Conservation (phyloP, 1,140 invertebrate genomes). For the Stratiolaelaps scimitus region DNA sequence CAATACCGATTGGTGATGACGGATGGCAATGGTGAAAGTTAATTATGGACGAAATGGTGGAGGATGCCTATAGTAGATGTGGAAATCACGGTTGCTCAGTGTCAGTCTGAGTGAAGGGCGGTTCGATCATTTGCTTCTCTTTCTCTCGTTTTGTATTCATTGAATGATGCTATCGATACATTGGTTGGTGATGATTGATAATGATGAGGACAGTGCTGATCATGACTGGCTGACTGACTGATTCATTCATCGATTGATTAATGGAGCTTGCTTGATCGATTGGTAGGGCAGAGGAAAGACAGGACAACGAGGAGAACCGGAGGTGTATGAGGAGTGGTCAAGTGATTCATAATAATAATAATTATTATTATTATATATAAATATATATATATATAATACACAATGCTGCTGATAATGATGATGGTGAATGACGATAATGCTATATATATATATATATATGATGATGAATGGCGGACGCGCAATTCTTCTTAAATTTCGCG, state of each 20-base stretch:
- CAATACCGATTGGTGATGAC: background rate
- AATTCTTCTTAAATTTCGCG: background rate
- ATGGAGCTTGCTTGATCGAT: background rate
- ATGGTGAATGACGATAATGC: no score
- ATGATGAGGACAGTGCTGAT: background rate
- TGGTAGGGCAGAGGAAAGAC: no score
- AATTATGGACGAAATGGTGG: background rate
- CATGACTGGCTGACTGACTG: background rate
- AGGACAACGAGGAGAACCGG: no score
- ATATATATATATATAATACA: no score
- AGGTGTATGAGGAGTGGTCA: no score
- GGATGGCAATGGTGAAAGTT: background rate
- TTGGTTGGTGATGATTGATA: background rate
- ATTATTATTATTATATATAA: no score
- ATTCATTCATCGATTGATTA: conserved; percentile 9
- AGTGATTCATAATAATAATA: no score
- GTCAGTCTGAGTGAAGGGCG: background rate
- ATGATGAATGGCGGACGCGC: background rate
- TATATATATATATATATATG: background rate
- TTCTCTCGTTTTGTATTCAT: background rate
- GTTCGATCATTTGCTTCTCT: background rate
- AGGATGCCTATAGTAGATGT: background rate
- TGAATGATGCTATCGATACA: background rate
- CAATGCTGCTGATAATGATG: no score
- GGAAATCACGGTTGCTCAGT: background rate